Percentiles rank a stretch among this genome's conserved stretches.
Conservation (phyloP, 2,888 invertebrate species). For the Eristalis intricaria region DNA sequence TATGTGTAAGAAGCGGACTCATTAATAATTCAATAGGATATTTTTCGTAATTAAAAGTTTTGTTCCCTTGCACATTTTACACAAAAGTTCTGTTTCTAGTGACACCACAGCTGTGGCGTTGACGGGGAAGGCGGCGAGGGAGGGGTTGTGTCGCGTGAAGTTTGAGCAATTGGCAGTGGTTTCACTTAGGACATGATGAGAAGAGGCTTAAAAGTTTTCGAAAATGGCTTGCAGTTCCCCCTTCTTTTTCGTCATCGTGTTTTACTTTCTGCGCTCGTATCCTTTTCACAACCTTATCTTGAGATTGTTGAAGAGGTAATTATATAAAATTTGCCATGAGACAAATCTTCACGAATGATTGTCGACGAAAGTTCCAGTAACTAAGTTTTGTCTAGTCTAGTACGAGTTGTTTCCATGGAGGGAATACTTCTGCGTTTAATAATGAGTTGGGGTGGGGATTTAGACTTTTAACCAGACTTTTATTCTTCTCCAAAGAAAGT, state of each 20-base stretch:
- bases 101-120: background rate
- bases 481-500: background rate
- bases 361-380: background rate
- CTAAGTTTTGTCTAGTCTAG: background rate
- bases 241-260: background rate
- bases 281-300: background rate
- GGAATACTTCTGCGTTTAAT: background rate
- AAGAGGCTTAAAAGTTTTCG: background rate
- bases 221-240: background rate
- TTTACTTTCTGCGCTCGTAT: background rate
- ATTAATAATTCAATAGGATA: constrained; percentile 63
- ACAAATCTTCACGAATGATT: background rate
- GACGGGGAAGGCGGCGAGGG: background rate
- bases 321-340: background rate
- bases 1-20: constrained; percentile 22
- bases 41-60: constrained; percentile 70
- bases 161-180: constrained; percentile 25
- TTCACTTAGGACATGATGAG: background rate
- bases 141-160: constrained; percentile 1
- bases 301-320: background rate
- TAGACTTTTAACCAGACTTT: background rate
- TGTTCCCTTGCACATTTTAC: constrained; percentile 31
- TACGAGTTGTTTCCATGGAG: background rate
- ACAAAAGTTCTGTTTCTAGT: constrained; percentile 25
- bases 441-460: background rate